Percentiles rank a stretch among this genome's conserved stretches.
These are phyloP conservation scores for Julus scandinavius DNA, from an alignment of 2,888 invertebrate genomes.

Conservation along the genomic window DNA sequence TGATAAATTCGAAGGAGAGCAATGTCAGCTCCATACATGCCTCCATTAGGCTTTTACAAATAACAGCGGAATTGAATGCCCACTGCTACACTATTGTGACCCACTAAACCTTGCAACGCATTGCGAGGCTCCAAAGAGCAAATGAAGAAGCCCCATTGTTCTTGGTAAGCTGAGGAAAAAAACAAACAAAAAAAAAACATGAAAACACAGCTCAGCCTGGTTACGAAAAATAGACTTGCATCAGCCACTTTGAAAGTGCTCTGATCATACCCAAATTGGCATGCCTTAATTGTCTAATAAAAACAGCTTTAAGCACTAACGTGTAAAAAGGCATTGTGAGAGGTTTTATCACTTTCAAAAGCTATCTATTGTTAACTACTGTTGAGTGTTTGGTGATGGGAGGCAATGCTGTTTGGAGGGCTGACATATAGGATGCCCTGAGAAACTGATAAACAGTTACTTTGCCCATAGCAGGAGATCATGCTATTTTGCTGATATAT, in stretches of 20 bases:
- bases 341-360: not conserved
- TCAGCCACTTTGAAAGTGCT: not conserved
- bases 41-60: constrained; percentile 19
- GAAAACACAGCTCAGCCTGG: not conserved
- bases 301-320: not conserved
- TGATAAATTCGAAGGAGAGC: not conserved
- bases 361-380: not conserved
- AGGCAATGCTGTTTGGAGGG: not conserved
- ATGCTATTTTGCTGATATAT: not conserved
- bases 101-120: not conserved
- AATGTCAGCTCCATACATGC: constrained; percentile 42
- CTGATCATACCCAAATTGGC: not conserved
- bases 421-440: not conserved
- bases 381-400: not conserved
- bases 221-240: not conserved
- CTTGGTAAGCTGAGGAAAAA: not conserved
- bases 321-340: constrained; percentile 5
- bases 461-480: not conserved
- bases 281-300: not conserved
- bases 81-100: not conserved
- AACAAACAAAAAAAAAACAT: not conserved
- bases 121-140: not conserved
- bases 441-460: not conserved
- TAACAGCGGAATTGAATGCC: constrained; percentile 16
- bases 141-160: constrained; percentile 20